Evolutionary conservation across 1,140 invertebrate species (phyloP).

Genomic region (Oryctes rhinoceros): DNA sequence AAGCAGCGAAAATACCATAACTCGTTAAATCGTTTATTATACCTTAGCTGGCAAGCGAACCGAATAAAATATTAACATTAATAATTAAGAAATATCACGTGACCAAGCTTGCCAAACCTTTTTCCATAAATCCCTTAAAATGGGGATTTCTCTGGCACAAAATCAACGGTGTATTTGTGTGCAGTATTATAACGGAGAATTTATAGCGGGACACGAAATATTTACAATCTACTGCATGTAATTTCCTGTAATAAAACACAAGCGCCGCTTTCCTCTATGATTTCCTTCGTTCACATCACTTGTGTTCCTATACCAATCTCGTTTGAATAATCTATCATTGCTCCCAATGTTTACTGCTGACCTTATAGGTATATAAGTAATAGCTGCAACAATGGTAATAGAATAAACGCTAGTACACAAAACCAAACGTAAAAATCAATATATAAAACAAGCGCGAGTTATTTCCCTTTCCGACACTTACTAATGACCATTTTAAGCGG

Average conservation of each 20-base stretch:
- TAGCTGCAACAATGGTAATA: background rate
- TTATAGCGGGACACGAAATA: background rate
- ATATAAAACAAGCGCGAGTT: background rate
- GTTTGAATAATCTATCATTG: constrained; percentile 12
- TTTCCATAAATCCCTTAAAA: constrained; percentile 1
- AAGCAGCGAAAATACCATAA: too few species aligned
- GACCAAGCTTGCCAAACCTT: background rate
- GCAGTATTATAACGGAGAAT: constrained; percentile 8
- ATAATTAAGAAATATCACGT: constrained; percentile 9
- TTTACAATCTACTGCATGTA: constrained; percentile 31
- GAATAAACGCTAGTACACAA: background rate
- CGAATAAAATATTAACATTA: too few species aligned
- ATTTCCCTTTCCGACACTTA: constrained; percentile 13
- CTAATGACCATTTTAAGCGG: constrained; percentile 28
- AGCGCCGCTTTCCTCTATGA: constrained; percentile 18
- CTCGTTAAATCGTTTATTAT: too few species aligned
- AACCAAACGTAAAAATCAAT: constrained; percentile 25
- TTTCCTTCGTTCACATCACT: constrained; percentile 16
- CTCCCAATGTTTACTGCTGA: background rate
- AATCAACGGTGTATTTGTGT: background rate
- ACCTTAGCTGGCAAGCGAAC: too few species aligned
- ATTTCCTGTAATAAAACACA: constrained; percentile 34
- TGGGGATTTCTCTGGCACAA: background rate
- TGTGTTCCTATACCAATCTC: constrained; percentile 1
- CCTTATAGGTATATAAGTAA: background rate